These are phyloP conservation scores for Auanema sp. DNA, from an alignment of 2,888 invertebrate genomes.

Conservation along the genomic window DNA sequence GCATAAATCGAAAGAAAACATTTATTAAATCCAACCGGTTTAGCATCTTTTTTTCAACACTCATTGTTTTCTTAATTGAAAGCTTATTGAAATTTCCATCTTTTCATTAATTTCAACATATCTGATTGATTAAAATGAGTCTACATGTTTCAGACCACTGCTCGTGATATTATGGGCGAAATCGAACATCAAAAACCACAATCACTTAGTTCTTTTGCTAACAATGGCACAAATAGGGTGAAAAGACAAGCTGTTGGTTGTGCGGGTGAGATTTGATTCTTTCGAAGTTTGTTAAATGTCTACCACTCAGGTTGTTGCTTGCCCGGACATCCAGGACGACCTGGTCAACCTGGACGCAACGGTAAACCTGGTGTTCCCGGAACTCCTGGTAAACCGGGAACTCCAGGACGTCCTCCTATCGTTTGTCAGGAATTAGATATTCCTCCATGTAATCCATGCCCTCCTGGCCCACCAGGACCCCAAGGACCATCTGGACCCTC, in stretches of 20 bases:
- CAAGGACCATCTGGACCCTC: slow-evolving; percentile 43
- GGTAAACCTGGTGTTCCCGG: slow-evolving; percentile 56
- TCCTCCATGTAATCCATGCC: slow-evolving; percentile 63
- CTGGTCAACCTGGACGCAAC: slow-evolving; percentile 53
- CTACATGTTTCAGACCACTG: slow-evolving; percentile 45
- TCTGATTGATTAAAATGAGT: too few species aligned
- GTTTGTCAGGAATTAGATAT: slow-evolving; percentile 63
- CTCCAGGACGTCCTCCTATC: slow-evolving; percentile 56
- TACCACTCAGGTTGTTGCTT: slow-evolving; percentile 56
- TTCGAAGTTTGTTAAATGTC: background rate
- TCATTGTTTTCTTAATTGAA: too few species aligned
- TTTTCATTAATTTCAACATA: too few species aligned
- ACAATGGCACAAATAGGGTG: slow-evolving; percentile 42
- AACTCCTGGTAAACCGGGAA: slow-evolving; percentile 53
- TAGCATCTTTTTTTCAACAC: too few species aligned
- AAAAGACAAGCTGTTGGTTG: slow-evolving; percentile 55
- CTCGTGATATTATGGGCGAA: slow-evolving; percentile 61
- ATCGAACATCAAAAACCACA: slow-evolving; percentile 54
- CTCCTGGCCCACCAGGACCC: slow-evolving; percentile 58
- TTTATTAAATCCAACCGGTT: too few species aligned
- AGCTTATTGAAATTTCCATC: too few species aligned
- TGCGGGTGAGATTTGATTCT: slow-evolving; percentile 35
- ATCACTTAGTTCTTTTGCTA: slow-evolving; percentile 28
- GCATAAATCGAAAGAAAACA: too few species aligned
- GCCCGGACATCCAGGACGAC: slow-evolving; percentile 60